Evolutionary conservation across 1,140 invertebrate genomes (phyloP), one percentile per base, ranked within the genome.

Genomic region (Phymorhynchus buccinoides): DNA sequence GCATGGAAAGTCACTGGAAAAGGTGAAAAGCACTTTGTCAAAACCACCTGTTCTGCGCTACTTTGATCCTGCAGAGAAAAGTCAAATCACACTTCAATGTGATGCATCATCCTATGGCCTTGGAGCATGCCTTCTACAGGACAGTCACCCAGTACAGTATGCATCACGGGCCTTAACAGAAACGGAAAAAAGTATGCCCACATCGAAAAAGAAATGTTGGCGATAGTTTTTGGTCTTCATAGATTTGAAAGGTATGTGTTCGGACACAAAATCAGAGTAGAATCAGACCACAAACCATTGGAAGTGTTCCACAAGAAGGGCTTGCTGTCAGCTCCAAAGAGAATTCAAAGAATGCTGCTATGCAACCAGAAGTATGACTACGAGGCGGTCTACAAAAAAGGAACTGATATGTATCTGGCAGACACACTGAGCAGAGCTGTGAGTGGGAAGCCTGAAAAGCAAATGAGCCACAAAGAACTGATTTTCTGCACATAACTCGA

Each of bases 171-270:
- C 86, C 27, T 86, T 94, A 35, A 92, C 89, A 18, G 82, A 88
- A 27, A 87, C 90, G 39, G 89, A 94, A 86, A 48, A 77, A 88
- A 90, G 32, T 94, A 91, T 80, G 88, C 92, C 14, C 92, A 93
- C 87, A 94, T 94, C 22, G 93, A n/a, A 88, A 94, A 94, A 85
- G 93, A 94, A 87, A 84, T 91, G 16, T 86, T 92, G 41, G 92
- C 91, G 62, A 91, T 94, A 7, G 82, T 89, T 7, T 92, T 90
- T 89, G 91, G 89, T 18, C 86, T 82, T 77, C 82, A 92, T 32
- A 90, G 91, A 77, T 94, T 94, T 89, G 88, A 93, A 84, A 83
- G 91, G 30, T 93, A 91, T 86, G 86, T 93, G 18, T 93, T 93
- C 89, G 93, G 93, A 4, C 88, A 86, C 35, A 44, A 78, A 44